Conservation (phyloP, 1,140 invertebrate genomes). For the Vanessa tameamea region DNA sequence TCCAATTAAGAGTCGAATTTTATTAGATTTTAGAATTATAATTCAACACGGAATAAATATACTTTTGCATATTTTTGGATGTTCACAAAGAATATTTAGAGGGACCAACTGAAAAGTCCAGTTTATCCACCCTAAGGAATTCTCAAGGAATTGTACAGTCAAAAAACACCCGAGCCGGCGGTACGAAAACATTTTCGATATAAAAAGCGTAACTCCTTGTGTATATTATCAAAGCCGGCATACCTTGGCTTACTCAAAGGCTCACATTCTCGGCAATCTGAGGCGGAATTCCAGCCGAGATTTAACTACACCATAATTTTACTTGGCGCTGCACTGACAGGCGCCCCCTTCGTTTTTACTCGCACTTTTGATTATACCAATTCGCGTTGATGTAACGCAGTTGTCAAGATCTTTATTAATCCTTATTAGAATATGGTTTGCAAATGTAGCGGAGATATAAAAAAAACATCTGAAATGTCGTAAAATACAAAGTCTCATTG, state of each 20-base stretch:
- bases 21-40: not conserved
- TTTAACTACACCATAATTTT: conserved; percentile 52
- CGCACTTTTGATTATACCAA: conserved; percentile 23
- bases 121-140: conserved; percentile 13
- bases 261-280: conserved; percentile 51
- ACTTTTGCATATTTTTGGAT: not conserved
- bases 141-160: conserved; percentile 16
- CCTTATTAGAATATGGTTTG: conserved; percentile 3
- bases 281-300: conserved; percentile 47
- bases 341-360: conserved; percentile 30
- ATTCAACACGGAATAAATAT: not conserved
- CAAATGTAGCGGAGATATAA: conserved; percentile 7
- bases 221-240: conserved; percentile 43
- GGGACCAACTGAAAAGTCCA: conserved; percentile 6
- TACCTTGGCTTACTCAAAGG: conserved; percentile 46
- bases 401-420: conserved; percentile 26
- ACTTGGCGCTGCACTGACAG: conserved; percentile 40
- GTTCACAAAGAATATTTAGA: conserved; percentile 10
- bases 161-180: conserved; percentile 11
- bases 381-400: conserved; percentile 17
- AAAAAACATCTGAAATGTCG: not conserved
- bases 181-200: conserved; percentile 33
- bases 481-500: not conserved
- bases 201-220: conserved; percentile 42
- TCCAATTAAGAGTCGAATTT: not conserved